Percentiles rank a stretch among this genome's conserved stretches.
Evolutionary conservation across 2,113 vertebrate species (phyloP).

Genomic region (Daphoenositta chrysoptera): DNA sequence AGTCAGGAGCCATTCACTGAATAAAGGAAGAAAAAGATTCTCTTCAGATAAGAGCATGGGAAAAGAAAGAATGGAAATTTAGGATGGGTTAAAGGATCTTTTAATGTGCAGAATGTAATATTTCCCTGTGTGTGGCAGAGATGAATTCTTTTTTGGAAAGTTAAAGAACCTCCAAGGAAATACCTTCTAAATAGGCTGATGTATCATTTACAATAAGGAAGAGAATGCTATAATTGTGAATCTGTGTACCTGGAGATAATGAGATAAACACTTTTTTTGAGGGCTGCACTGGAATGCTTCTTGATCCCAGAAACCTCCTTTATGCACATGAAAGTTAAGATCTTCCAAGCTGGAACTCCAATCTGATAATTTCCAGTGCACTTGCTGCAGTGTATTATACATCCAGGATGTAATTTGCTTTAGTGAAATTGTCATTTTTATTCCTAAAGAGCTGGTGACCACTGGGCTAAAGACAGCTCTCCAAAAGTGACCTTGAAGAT

Average conservation of each 20-base stretch:
- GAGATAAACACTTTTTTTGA: neutral
- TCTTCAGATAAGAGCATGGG: neutral
- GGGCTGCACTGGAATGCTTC: neutral
- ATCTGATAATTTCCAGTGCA: neutral
- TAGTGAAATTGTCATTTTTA: constrained; percentile 37
- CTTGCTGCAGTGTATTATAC: neutral
- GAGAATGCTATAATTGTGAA: neutral
- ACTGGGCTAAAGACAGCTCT: neutral
- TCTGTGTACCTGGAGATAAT: neutral
- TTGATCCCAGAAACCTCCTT: neutral
- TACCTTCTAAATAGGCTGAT: neutral
- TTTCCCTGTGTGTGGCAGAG: neutral
- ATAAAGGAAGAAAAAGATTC: neutral
- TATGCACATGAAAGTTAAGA: neutral
- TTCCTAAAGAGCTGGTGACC: neutral
- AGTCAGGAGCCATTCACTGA: neutral
- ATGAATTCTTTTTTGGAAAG: neutral
- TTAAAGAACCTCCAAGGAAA: neutral
- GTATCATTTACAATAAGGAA: neutral
- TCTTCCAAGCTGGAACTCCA: neutral
- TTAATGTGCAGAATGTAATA: neutral
- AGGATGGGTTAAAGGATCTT: neutral
- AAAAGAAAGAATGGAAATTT: neutral
- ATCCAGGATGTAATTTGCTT: constrained; percentile 16
- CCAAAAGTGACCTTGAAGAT: constrained; percentile 47